phyloP scores from a whole-genome alignment of 2,888 invertebrate species.

The Chirona hameri region DNA sequence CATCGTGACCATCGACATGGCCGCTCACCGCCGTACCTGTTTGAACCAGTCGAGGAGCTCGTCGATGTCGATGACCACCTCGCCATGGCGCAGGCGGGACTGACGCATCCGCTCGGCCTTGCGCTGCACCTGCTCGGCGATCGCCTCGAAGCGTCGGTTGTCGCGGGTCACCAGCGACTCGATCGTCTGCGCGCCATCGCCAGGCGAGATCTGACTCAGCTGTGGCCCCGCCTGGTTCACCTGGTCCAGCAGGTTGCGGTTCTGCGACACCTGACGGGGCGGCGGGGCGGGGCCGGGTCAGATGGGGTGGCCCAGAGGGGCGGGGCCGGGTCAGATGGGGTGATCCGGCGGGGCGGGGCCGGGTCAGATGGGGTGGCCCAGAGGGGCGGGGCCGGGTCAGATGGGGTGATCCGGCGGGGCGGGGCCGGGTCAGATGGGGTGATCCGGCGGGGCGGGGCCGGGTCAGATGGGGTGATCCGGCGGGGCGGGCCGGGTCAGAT shows the following conservation, averaged over 20 bases:
- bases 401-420: too few relatives aligned
- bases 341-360: too few relatives aligned
- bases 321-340: too few relatives aligned
- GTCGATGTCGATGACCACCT: conserved; percentile 90
- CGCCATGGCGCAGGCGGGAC: conserved; percentile 81
- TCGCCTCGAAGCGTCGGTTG: conserved; percentile 88
- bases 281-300: not conserved
- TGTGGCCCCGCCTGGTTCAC: conserved; percentile 89
- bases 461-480: too few relatives aligned
- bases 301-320: too few relatives aligned
- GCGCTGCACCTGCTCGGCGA: conserved; percentile 92
- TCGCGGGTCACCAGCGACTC: conserved; percentile 88
- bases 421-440: too few relatives aligned
- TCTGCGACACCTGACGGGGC: conserved; percentile 53
- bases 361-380: too few relatives aligned
- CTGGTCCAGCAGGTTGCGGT: conserved; percentile 79
- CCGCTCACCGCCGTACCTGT: conserved; percentile 51
- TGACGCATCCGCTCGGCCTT: conserved; percentile 88
- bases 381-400: too few relatives aligned
- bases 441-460: too few relatives aligned
- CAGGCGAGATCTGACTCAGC: conserved; percentile 82
- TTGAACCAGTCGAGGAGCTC: conserved; percentile 95
- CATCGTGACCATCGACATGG: not conserved
- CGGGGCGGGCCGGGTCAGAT: too few relatives aligned
- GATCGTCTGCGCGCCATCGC: conserved; percentile 90